Percentiles rank a stretch among this genome's conserved stretches.
phyloP scores from a whole-genome alignment of 2,113 vertebrate genomes.

The Circaetus gallicus region DNA sequence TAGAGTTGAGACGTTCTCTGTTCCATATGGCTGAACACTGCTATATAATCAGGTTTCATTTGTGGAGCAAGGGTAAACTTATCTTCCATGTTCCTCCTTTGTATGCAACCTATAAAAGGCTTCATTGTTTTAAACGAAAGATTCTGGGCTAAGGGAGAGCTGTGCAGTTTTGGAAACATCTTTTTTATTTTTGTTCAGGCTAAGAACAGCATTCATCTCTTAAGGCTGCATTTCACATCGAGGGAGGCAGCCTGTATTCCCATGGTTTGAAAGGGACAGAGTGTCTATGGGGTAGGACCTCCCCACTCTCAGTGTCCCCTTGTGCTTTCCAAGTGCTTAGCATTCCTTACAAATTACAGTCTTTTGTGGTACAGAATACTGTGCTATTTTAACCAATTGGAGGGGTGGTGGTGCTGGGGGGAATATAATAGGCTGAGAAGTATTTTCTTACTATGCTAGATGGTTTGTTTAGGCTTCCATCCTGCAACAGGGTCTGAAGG shows the following conservation, averaged over 20 bases:
- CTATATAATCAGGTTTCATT: not conserved
- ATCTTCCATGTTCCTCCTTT: not conserved
- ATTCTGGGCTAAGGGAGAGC: not conserved
- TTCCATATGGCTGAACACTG: not conserved
- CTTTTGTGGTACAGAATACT: slow-evolving; percentile 29
- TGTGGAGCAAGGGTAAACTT: not conserved
- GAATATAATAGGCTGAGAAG: slow-evolving; percentile 26
- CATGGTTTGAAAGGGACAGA: slow-evolving; percentile 28
- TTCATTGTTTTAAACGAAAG: not conserved
- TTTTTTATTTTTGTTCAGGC: not conserved
- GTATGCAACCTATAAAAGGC: not conserved
- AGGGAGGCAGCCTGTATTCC: slow-evolving; percentile 10
- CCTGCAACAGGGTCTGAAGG: not conserved
- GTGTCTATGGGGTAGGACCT: not conserved
- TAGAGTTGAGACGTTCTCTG: not conserved
- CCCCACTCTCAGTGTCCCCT: not conserved
- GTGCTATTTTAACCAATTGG: slow-evolving; percentile 20
- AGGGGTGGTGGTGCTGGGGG: not conserved
- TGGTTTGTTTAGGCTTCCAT: slow-evolving; percentile 30
- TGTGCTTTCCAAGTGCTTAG: slow-evolving; percentile 31
- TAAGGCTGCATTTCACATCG: not conserved
- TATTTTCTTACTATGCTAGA: slow-evolving; percentile 11
- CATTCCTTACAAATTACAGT: slow-evolving; percentile 59
- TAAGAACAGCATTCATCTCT: not conserved
- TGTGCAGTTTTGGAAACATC: not conserved